Conservation (phyloP, 2,113 vertebrate species). For the Oenanthe oenanthe region DNA sequence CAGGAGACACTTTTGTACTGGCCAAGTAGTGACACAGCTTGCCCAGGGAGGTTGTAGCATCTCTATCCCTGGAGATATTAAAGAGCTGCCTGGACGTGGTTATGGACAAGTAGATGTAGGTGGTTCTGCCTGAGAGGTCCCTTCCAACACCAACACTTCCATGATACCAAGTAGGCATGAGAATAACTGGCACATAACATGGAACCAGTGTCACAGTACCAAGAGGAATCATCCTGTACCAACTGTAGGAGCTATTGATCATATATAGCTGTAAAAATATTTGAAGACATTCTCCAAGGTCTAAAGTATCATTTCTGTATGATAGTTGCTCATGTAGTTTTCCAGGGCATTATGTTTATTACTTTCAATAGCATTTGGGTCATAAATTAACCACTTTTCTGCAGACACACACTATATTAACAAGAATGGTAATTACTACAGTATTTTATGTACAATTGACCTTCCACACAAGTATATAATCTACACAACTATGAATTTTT, state of each 20-base stretch:
- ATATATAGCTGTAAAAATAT: neutral
- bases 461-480: neutral
- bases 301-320: neutral
- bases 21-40: neutral
- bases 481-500: neutral
- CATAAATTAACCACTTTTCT: neutral
- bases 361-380: neutral
- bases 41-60: neutral
- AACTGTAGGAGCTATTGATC: neutral
- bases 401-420: neutral
- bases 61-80: neutral
- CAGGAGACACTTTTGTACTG: neutral
- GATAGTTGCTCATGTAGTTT: neutral
- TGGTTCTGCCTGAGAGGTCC: neutral
- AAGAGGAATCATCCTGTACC: neutral
- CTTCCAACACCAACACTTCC: neutral
- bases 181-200: neutral
- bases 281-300: neutral
- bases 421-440: neutral
- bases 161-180: neutral
- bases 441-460: neutral
- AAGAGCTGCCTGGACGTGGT: neutral
- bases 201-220: fast-evolving
- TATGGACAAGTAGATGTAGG: neutral
- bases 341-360: neutral